Evolutionary conservation across 2,113 vertebrate species (phyloP), one percentile per base, ranked within the genome.

Genomic region (Oenanthe oenanthe): DNA sequence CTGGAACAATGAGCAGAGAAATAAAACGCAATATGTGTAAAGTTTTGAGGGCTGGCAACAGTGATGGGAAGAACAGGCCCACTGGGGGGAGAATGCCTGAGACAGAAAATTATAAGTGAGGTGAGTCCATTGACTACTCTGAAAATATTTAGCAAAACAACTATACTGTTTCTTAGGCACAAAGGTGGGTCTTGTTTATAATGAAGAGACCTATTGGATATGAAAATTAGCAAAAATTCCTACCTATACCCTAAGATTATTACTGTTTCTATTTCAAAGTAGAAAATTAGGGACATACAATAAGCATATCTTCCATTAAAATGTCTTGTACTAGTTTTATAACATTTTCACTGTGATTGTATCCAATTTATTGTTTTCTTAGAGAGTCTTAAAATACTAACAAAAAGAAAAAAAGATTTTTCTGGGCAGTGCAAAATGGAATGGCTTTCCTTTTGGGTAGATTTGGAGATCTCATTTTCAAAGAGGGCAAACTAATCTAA

Each of bases 371-470:
- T 45, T 54, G 21, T 4, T 84, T 92, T 65, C n/a, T n/a, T 42
- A 58, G 6, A 61, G 1, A 86, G 2, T 17, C 22, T 47, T 45
- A 74, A 78, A 85, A 74, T 65, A 76, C 7, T 14, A 38, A 21
- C 0, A 3, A 50, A 34, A 60, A 17, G 20, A 18, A 11, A 9
- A 7, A 1, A 8, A 1, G 13, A 54, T 54, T 57, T 45, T 60
- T 48, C 24, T 73, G 19, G 21, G 5, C 4, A 48, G 8, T 43
- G 34, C 4, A 20, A 32, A 66, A 57, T 6, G 43, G 6, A 75
- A 58, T 40, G 2, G 15, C 15, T 17, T 28, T 9, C 4, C 3
- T 72, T 90, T 72, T 28, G 6, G 1, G 7, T 48, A 76, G 31
- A 32, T 57, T 67, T 78, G 84, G 14, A 88, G n/a, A 75, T 15